phyloP scores from a whole-genome alignment of 2,888 invertebrate species.

The Stegana nigrithorax region DNA sequence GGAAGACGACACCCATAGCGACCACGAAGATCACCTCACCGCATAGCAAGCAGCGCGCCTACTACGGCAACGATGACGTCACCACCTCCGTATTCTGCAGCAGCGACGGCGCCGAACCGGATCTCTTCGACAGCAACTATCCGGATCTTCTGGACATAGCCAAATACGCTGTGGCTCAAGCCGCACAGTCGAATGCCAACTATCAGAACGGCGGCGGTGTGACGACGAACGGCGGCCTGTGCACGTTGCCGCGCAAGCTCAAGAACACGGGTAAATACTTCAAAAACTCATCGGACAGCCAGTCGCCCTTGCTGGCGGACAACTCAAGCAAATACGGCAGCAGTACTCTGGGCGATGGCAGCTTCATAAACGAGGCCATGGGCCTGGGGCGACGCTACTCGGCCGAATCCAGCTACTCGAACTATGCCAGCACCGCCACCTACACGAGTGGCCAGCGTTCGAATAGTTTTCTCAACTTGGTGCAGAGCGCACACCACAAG shows the following conservation, averaged over 20 bases:
- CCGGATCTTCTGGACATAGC: slow-evolving; percentile 67
- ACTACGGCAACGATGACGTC: slow-evolving; percentile 56
- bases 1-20: slow-evolving; percentile 61
- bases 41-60: slow-evolving; percentile 43
- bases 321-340: slow-evolving; percentile 76
- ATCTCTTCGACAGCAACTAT: slow-evolving; percentile 66
- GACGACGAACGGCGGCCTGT: slow-evolving; percentile 69
- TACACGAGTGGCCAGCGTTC: slow-evolving; percentile 70
- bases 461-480: slow-evolving; percentile 79
- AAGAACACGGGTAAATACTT: slow-evolving; percentile 65
- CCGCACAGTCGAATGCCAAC: slow-evolving; percentile 32
- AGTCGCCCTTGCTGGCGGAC: slow-evolving; percentile 78
- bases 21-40: slow-evolving; percentile 64
- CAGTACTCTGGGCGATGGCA: slow-evolving; percentile 76
- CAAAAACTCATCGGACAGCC: slow-evolving; percentile 74
- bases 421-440: slow-evolving; percentile 57
- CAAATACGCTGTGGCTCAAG: slow-evolving; percentile 65
- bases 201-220: neutral
- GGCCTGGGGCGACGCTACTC: slow-evolving; percentile 70
- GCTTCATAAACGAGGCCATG: slow-evolving; percentile 71
- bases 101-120: slow-evolving; percentile 68
- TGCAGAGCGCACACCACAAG: slow-evolving; percentile 67
- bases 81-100: slow-evolving; percentile 64
- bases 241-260: slow-evolving; percentile 74
- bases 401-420: slow-evolving; percentile 69